Percentiles rank a stretch among this genome's conserved stretches.
phyloP scores from a whole-genome alignment of 2,797 vertebrate genomes.

The Pantherophis alleghaniensis region DNA sequence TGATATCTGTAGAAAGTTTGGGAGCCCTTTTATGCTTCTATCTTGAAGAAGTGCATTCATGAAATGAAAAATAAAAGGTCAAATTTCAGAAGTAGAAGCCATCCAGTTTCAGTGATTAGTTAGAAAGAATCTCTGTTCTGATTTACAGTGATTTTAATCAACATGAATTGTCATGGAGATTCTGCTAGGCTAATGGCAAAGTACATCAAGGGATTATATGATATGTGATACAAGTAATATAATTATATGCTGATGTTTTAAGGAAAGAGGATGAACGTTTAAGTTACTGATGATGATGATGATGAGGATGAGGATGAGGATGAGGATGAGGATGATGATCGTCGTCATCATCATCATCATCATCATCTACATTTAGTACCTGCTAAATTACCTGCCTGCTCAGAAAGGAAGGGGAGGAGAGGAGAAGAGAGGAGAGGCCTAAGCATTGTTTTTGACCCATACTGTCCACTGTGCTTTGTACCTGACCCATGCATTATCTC shows the following conservation, averaged over 20 bases:
- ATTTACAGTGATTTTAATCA: constrained; percentile 9
- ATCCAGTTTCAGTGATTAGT: not conserved
- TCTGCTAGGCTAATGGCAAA: not conserved
- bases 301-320: too few species aligned
- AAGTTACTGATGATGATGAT: not conserved
- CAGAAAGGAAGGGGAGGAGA: too few species aligned
- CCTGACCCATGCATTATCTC: not conserved
- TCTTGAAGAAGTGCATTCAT: not conserved
- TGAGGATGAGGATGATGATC: too few species aligned
- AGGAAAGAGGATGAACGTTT: not conserved
- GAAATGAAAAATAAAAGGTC: not conserved
- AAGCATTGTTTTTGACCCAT: too few species aligned
- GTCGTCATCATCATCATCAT: too few species aligned
- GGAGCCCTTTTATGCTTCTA: not conserved
- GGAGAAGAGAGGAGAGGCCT: not conserved
- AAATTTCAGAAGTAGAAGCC: not conserved
- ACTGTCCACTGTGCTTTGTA: not conserved
- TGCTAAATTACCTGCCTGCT: not conserved
- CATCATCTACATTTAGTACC: not conserved
- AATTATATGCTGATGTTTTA: not conserved
- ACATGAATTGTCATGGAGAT: not conserved
- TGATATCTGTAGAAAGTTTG: not conserved
- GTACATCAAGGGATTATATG: not conserved
- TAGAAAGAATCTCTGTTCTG: not conserved
- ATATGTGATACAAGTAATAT: not conserved